Evolutionary conservation across 2,797 vertebrate genomes (phyloP), one percentile per base, ranked within the genome.

Genomic region (Myripristis murdjan): DNA sequence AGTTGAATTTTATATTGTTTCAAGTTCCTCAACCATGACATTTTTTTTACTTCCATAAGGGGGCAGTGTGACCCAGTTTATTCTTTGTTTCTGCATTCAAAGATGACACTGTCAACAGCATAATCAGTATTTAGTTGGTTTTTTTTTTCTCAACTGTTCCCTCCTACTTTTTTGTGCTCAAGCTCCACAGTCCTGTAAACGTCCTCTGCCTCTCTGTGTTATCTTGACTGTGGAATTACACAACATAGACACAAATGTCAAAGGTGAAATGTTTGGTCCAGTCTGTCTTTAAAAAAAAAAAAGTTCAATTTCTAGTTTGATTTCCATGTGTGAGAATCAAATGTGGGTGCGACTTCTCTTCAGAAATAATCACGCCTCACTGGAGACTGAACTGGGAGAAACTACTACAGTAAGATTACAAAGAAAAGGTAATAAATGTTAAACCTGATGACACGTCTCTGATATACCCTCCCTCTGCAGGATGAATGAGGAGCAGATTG

Each of bases 401-500:
- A 26, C 18, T 7, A 1, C 2, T 8, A 2, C 23, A 31, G 22
- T 35, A 9, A 35, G 2, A 35, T 35, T 2, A 8, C 33, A 35
- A 11, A 8, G 2, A 9, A 10, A 7, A 7, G 6, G 14, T 22
- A 11, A 1, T 55, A n/a, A 26, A 49, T 12, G 22, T 5, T 15
- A 52, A 7, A 31, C 12, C 12, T 59, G 41, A 56, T 12, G n/a
- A 3, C 6, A 0, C 33, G 8, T 24, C 14, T 55, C 7, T 43
- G 31, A 1, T 33, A 49, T 75, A 1, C 6, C 3, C 16, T 56
- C 35, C 2, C 7, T 39, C 39, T 72, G 4, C 75, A 98, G 97
- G 92, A 98, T 99, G 97, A 97, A 97, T 0, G 98, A 99, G 87
- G 98, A 98, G 80, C 97, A 99, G 95, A 98, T 99, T 0, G 96